Base-by-base conservation (phyloP, 2,797 vertebrate species). In the Tamandua tetradactyla region DNA sequence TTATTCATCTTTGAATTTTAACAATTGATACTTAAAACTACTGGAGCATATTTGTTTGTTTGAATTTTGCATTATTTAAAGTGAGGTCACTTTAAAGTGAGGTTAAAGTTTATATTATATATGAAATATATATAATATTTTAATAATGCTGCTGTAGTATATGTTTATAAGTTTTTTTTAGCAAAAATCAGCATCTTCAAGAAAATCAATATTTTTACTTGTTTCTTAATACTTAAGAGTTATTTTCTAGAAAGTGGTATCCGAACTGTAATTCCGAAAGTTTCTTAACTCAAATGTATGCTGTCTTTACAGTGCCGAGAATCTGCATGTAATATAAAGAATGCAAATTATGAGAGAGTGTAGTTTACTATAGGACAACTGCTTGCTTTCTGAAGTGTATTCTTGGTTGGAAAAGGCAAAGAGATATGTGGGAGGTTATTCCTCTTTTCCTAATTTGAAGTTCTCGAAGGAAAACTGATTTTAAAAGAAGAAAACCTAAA, bases 151-250 rank as follows among this genome's bases (percentile, higher is more conserved):
- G 69, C 80, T 68, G 14, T 32, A 47, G 7, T 85, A 40, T 20
- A 5, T 78, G 5, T 30, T 91, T 64, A 81, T 62, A 95, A 27
- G 13, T 55, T 18, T 79, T 79, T 97, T 95, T 44, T 52, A 89
- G 59, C 78, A 94, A 57, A 87, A 97, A 97, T 83, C 79, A 85
- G 69, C 66, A 61, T 90, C 79, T 76, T 84, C 86, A 76, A 85
- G 88, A 93, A 93, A 96, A 97, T 87, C 79, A 96, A 97, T 96
- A 82, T 81, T 95, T 64, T 49, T 22, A 25, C 52, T 93, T 71
- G 96, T 97, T 76, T 96, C 64, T 94, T 96, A 79, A 95, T 64
- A 62, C 89, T 97, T 94, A 96, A 97, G 97, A 97, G 97, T 64
- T 57, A 88, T 88, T 74, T 88, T 94, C 32, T 81, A 27, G 35